phyloP scores from a whole-genome alignment of 2,113 vertebrate species.

The Grus americana region DNA sequence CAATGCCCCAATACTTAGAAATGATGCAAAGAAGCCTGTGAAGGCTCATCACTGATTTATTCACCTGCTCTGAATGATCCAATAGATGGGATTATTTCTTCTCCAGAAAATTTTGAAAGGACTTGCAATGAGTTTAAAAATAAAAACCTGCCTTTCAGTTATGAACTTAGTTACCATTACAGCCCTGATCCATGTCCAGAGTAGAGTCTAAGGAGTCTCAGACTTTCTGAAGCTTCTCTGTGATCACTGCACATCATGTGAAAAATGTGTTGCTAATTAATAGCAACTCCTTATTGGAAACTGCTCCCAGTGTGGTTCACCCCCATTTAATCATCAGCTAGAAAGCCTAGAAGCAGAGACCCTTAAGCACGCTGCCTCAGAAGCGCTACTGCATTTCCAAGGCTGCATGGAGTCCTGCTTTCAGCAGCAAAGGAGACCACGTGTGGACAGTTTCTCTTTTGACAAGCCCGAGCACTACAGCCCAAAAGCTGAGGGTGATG shows the following conservation, averaged over 20 bases:
- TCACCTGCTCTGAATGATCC: background rate
- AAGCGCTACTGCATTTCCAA: background rate
- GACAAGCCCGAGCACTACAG: background rate
- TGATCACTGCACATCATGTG: background rate
- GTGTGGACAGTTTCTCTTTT: background rate
- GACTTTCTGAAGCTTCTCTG: background rate
- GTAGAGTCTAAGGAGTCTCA: background rate
- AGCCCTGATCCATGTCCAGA: background rate
- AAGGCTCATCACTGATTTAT: background rate
- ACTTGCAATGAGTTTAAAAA: background rate
- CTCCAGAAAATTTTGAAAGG: background rate
- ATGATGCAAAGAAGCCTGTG: background rate
- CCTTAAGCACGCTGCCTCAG: background rate
- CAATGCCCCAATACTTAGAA: background rate
- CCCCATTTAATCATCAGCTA: background rate
- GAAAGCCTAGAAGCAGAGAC: background rate
- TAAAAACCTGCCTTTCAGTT: background rate
- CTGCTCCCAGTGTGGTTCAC: background rate
- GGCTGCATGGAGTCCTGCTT: background rate
- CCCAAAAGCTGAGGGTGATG: background rate
- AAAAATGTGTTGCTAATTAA: background rate
- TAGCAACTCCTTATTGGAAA: background rate
- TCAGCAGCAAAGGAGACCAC: accelerated
- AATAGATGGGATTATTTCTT: background rate
- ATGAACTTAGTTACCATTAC: background rate